Evolutionary conservation across 1,140 invertebrate species (phyloP), one percentile per base, ranked within the genome.

Genomic region (Leguminivora glycinivorella): DNA sequence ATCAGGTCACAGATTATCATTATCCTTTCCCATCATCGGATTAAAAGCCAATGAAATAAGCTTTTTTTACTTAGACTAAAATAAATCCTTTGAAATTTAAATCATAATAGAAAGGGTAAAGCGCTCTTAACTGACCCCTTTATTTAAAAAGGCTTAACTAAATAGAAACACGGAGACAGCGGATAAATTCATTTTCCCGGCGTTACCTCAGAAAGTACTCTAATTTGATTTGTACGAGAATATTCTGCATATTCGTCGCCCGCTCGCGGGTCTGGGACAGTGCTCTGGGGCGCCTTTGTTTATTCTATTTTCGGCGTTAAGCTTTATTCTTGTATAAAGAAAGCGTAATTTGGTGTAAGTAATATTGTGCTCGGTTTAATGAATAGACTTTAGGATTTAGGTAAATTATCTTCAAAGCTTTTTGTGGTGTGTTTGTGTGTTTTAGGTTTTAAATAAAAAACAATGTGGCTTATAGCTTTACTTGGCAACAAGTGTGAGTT

Each of bases 141-240:
- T 58, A 26, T 58, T 58, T 34, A 63, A 63, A 63, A 60, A 60
- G 56, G 58, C 26, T 63, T 63, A 63, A 63, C 58, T 63, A 63
- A 63, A 52, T 52, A 22, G 58, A 63, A 63, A 63, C 26, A 63
- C 58, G 29, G 12, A 63, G 26, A 60, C 14, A 26, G 24, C 24
- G 25, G 56, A 60, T 60, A 63, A 31, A 63, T 63, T 26, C 25
- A 63, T n/a, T 43, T 43, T 60, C 56, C 25, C 12, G 25, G 56
- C 26, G 29, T 63, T 52, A 63, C 58, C 26, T 63, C 26, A 2
- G 25, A 29, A 31, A 29, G 22, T 26, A 17, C 22, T 60, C 58
- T 63, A 29, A 63, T 63, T 63, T 63, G 26, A 63, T 17, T 63
- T 24, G 6, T 38, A 26, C 26, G 25, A 17, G 14, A 63, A 31